Conservation (phyloP, 2,113 vertebrate species). For the Alouatta palliata region DNA sequence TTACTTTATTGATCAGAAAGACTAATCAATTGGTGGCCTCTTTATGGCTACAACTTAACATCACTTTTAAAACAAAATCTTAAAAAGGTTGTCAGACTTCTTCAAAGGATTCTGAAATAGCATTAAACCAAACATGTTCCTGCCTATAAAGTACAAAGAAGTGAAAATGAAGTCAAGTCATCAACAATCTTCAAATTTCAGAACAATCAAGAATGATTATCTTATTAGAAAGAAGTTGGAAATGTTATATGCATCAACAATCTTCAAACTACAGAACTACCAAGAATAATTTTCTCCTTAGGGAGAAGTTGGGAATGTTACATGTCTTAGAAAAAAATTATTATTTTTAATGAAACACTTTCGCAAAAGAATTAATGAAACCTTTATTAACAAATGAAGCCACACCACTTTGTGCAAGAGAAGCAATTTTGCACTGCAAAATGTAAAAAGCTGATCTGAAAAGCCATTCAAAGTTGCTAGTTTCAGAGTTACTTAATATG, state of each 20-base stretch:
- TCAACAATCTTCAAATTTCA: neutral
- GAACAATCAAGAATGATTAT: neutral
- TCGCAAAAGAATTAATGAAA: slow-evolving; percentile 28
- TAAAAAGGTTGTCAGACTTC: neutral
- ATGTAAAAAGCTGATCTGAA: neutral
- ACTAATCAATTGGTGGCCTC: neutral
- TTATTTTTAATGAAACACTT: neutral
- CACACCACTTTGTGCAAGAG: neutral
- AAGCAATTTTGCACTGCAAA: neutral
- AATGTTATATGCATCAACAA: neutral
- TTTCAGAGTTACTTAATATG: neutral
- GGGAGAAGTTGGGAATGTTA: neutral
- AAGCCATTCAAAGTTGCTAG: neutral
- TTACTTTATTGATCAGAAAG: neutral
- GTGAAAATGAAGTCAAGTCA: neutral
- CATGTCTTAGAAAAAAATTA: neutral
- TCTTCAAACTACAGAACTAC: neutral
- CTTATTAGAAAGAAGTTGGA: neutral
- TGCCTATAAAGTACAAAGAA: neutral
- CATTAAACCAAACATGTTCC: neutral
- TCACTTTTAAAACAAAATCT: neutral
- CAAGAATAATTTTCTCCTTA: neutral
- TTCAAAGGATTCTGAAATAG: neutral
- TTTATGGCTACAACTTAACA: neutral
- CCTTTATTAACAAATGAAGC: neutral